Evolutionary conservation across 2,888 invertebrate genomes (phyloP).

Genomic region (Metalampra italica): DNA sequence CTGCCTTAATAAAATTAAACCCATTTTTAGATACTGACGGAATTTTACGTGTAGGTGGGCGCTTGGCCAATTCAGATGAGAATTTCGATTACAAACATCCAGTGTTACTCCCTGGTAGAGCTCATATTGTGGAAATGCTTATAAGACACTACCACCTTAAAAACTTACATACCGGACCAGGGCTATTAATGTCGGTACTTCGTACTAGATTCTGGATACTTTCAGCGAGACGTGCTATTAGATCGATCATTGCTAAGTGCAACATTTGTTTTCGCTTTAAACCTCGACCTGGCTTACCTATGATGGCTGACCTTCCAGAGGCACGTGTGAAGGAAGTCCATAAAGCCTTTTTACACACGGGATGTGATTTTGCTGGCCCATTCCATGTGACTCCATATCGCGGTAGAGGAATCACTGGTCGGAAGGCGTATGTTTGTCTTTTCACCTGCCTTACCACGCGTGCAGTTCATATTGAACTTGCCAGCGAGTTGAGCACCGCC

Average conservation of each 20-base stretch:
- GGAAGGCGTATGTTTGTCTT: constrained; percentile 10
- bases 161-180: background rate
- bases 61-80: too few relatives aligned
- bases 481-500: constrained; percentile 11
- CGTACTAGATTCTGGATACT: too few relatives aligned
- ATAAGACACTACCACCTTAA: constrained; percentile 1
- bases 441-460: constrained; percentile 12
- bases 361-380: constrained; percentile 11
- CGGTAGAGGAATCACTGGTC: constrained; percentile 6
- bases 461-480: constrained; percentile 14
- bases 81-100: constrained; percentile 11
- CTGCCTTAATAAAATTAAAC: background rate
- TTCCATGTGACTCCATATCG: constrained; percentile 8
- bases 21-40: too few relatives aligned
- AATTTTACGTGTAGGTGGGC: too few relatives aligned
- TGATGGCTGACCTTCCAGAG: background rate
- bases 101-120: constrained; percentile 1
- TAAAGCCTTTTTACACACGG: constrained; percentile 13
- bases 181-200: too few relatives aligned
- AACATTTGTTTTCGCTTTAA: constrained; percentile 1
- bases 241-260: background rate
- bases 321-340: constrained; percentile 3
- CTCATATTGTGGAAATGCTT: constrained; percentile 9
- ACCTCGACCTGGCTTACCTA: background rate
- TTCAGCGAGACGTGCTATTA: background rate